Conservation (phyloP, 2,113 vertebrate species). For the Entelurus aequoreus region DNA sequence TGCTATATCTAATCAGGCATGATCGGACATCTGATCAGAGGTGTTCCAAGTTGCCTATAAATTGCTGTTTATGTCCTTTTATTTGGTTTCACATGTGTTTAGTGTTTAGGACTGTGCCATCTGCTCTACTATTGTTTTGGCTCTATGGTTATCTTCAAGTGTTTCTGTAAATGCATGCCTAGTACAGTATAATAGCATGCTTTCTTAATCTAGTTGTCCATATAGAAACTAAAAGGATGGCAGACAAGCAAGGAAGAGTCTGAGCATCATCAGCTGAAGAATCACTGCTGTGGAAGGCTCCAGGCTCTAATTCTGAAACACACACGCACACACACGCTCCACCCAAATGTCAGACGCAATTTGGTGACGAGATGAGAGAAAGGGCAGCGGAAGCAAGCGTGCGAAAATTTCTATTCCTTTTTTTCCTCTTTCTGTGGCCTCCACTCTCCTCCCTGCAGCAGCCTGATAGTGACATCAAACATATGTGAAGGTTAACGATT, state of each 20-base stretch:
- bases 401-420: slow-evolving; percentile 30
- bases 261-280: slow-evolving; percentile 23
- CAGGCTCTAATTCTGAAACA: slow-evolving; percentile 27
- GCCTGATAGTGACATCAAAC: slow-evolving; percentile 45
- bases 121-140: too few species aligned
- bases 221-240: neutral
- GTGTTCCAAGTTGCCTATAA: too few species aligned
- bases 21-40: too few species aligned
- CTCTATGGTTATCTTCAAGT: too few species aligned
- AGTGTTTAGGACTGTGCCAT: too few species aligned
- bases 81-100: too few species aligned
- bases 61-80: too few species aligned
- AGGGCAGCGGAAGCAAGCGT: slow-evolving; percentile 57
- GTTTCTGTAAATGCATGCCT: too few species aligned
- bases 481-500: neutral
- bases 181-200: too few species aligned
- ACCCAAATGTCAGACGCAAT: slow-evolving; percentile 81
- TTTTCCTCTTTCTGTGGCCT: slow-evolving; percentile 2
- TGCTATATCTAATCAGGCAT: too few species aligned
- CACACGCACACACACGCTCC: slow-evolving; percentile 28
- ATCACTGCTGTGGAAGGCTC: slow-evolving; percentile 29
- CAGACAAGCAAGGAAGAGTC: slow-evolving; percentile 4
- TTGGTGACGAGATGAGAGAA: slow-evolving; percentile 68
- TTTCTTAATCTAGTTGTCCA: neutral
- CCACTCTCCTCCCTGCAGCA: slow-evolving; percentile 11